Base-by-base conservation (phyloP, 2,113 vertebrate genomes). In the Barnardius zonarius region DNA sequence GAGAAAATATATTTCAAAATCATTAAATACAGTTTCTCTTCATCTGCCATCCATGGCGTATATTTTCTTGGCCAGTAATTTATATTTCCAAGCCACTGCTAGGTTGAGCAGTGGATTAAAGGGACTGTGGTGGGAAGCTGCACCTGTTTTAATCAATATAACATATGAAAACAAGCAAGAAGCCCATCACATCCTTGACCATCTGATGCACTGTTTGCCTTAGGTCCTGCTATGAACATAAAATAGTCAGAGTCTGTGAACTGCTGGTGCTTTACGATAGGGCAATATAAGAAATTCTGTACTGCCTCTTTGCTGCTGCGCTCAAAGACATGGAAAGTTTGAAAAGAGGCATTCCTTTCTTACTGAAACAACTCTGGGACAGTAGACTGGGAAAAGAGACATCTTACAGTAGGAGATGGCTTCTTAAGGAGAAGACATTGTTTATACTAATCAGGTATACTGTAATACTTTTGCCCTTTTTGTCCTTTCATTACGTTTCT, bases 121-220 rank as follows among this genome's bases (percentile, higher is more conserved):
- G 35, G 23, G 57, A 9, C 25, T 80, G 17, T 84, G 70, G 51
- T 86, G 30, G 41, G 46, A 54, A 30, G 76, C 41, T 86, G 27
- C 41, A 82, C 19, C 59, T 87, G 37, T 64, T 94, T 95, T 72
- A 74, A 93, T 91, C 88, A 95, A 59, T 62, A 43, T 31, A 78
- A 84, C 30, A 67, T 30, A 90, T 7, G 7, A 81, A 89, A 94
- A 88, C n/a, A 91, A 96, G 41, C 23, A 91, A 93, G 92, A 83
- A 93, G 61, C 20, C 39, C 23, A 77, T 39, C n/a, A 57, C 64
- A 81, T 83, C 46, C 52, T 61, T 93, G 59, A 61, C 11, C 24
- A 70, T 46, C 27, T 88, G 85, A 64, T 77, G 55, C 51, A 17
- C 46, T 86, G 79, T 91, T 93, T 94, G 94, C 31, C 17, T 63